A percentile compares a stretch with the other conserved stretches of the same genome.
Conservation (phyloP, 2,113 vertebrate species). For the Arenaria interpres region DNA sequence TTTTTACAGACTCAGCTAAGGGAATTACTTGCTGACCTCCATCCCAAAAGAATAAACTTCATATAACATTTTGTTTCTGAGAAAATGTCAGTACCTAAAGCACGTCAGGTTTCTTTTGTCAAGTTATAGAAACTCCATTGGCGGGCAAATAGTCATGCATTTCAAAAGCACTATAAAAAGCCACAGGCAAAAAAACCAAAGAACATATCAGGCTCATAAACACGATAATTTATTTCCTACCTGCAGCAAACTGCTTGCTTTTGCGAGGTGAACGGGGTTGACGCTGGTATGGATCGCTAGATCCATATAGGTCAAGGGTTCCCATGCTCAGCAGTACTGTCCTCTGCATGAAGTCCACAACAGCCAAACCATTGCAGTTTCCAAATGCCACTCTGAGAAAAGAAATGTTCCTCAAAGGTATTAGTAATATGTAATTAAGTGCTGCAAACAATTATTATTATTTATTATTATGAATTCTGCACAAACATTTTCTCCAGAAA, state of each 20-base stretch:
- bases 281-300: conserved; percentile 90
- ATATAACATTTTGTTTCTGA: not conserved
- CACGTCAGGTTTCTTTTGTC: not conserved
- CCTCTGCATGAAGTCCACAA: conserved; percentile 97
- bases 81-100: not conserved
- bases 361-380: conserved; percentile 90
- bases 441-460: not conserved
- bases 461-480: not conserved
- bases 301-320: conserved; percentile 89
- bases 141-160: conserved; percentile 57
- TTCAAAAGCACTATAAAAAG: conserved; percentile 63
- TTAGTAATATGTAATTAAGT: not conserved
- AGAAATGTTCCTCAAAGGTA: not conserved
- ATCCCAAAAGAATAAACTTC: conserved; percentile 1
- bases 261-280: conserved; percentile 93
- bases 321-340: conserved; percentile 91
- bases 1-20: conserved; percentile 30
- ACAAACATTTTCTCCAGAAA: not conserved
- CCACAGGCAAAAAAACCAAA: conserved; percentile 57
- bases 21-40: conserved; percentile 61
- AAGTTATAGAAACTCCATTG: conserved; percentile 15
- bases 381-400: conserved; percentile 90
- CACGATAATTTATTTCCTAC: conserved; percentile 74
- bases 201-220: not conserved
- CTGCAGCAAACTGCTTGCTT: conserved; percentile 94